A percentile compares a stretch with the other conserved stretches of the same genome.
Conservation (phyloP, 2,113 vertebrate species). For the Thomomys bottae region DNA sequence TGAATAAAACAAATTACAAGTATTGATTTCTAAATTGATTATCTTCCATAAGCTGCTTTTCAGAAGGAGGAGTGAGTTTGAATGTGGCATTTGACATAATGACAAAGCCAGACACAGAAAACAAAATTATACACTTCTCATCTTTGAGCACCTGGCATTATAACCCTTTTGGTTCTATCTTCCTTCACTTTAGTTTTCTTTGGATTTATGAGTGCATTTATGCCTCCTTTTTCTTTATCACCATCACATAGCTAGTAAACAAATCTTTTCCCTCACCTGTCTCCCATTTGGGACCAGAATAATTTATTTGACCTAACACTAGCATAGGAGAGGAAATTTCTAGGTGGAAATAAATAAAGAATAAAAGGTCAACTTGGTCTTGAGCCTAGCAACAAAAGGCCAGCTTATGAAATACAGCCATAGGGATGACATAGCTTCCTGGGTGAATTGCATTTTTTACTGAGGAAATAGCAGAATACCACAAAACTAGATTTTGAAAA, state of each 20-base stretch:
- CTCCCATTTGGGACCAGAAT: neutral
- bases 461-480: neutral
- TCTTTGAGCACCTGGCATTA: neutral
- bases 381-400: neutral
- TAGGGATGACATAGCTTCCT: neutral
- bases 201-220: neutral
- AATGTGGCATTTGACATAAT: neutral
- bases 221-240: neutral
- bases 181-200: neutral
- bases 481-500: too few species aligned
- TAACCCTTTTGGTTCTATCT: neutral
- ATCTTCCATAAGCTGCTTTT: neutral
- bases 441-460: neutral
- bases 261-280: too few species aligned
- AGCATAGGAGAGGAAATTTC: neutral
- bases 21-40: constrained; percentile 54
- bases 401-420: neutral
- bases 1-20: constrained; percentile 46
- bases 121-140: neutral
- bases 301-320: neutral
- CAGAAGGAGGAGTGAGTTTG: neutral
- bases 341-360: neutral
- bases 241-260: neutral
- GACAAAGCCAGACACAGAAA: constrained; percentile 10
- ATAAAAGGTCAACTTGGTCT: too few species aligned